Evolutionary conservation across 2,888 invertebrate genomes (phyloP).

Genomic region (Phorcus lineatus): DNA sequence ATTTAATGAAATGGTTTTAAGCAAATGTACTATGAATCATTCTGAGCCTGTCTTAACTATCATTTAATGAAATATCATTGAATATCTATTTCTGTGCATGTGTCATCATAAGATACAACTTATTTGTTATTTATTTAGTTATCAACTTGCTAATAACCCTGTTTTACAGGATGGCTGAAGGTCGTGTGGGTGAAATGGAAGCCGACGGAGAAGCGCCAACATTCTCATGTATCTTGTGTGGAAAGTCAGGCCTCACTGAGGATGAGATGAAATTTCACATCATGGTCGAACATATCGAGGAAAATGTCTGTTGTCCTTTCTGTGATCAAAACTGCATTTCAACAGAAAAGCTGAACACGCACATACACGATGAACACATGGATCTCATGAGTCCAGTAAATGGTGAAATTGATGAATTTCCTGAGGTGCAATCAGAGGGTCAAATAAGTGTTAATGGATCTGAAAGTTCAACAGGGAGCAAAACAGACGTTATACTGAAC

Average conservation of each 20-base stretch:
- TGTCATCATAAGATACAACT: no score
- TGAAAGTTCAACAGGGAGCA: background rate
- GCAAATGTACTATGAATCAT: no score
- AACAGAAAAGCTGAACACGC: conserved; percentile 69
- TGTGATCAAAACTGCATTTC: conserved; percentile 86
- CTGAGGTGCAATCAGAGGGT: background rate
- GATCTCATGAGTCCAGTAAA: conserved; percentile 8
- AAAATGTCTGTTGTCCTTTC: conserved; percentile 86
- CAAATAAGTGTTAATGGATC: background rate
- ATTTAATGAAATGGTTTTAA: no score
- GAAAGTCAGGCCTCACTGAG: conserved; percentile 83
- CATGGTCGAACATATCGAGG: conserved; percentile 86
- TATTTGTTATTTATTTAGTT: background rate
- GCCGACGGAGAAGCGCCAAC: background rate
- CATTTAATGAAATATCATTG: no score
- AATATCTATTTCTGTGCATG: no score
- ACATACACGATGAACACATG: conserved; percentile 23
- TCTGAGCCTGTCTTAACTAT: no score
- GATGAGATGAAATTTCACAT: conserved; percentile 85
- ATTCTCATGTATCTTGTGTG: conserved; percentile 86
- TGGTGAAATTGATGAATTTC: background rate
- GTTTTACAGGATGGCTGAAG: conserved; percentile 31
- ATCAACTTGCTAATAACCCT: no score
- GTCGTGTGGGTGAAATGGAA: conserved; percentile 19
- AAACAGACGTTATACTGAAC: background rate